These are phyloP conservation scores for Drosophila azteca DNA, from an alignment of 1,140 invertebrate genomes.

Conservation along the genomic window DNA sequence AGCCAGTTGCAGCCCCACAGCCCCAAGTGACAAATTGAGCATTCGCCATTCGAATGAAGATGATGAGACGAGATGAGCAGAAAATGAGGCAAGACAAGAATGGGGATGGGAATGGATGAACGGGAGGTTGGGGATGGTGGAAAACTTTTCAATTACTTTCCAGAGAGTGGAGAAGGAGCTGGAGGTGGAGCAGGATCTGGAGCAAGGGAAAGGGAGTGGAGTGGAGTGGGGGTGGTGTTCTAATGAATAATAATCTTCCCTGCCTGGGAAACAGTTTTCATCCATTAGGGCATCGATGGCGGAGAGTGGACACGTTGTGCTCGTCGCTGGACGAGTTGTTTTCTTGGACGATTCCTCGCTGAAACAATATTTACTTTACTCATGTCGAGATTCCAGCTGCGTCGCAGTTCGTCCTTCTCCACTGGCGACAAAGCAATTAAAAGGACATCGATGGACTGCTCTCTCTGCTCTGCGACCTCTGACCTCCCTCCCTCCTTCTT, in stretches of 20 bases:
- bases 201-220: not conserved
- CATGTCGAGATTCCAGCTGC: constrained; percentile 12
- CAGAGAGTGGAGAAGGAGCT: no score
- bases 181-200: no score
- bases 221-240: not conserved
- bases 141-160: constrained; percentile 71
- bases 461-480: constrained; percentile 2
- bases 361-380: constrained; percentile 40
- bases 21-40: constrained; percentile 66
- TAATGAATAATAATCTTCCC: constrained; percentile 48
- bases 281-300: constrained; percentile 38
- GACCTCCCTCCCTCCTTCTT: constrained; percentile 38
- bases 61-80: not conserved
- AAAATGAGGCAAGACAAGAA: constrained; percentile 16
- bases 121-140: not conserved
- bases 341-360: constrained; percentile 30
- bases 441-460: constrained; percentile 44
- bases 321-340: constrained; percentile 13
- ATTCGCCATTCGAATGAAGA: constrained; percentile 36
- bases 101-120: no score
- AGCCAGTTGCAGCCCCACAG: no score
- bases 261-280: constrained; percentile 2
- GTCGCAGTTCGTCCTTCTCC: constrained; percentile 17
- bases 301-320: constrained; percentile 24
- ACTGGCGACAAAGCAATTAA: constrained; percentile 20